Base-by-base conservation (phyloP, 1,140 invertebrate genomes). In the Gonioctena quinquepunctata region DNA sequence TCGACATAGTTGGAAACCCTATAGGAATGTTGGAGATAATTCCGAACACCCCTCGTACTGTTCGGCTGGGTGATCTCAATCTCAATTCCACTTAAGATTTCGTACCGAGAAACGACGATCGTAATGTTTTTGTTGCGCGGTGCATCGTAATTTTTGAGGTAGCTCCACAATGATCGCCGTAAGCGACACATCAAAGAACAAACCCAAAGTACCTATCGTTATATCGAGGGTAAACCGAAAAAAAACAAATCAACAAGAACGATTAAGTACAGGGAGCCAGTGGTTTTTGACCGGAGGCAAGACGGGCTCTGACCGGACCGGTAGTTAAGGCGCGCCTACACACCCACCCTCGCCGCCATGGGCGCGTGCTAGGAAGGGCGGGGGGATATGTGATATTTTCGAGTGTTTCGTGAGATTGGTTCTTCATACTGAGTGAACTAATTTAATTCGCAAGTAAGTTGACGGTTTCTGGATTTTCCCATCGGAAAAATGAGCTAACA, bases 281-380 rank as follows among this genome's bases (percentile, higher is more conserved):
- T 59, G 66, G 52, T 60, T 60, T 48, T 28, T 22, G 18, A 27
- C 66, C 66, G 6, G n/a, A 26, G 66, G 66, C 66, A 26, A 48
- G 66, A 21, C 66, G 26, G 42, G 56, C 52, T 57, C 66, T 59
- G 28, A 48, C 66, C 54, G 66, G 66, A 59, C 66, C 66, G 56
- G 66, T 67, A 67, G 66, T 67, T 59, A 67, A 28, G 66, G 50
- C 56, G 50, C 66, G 66, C 66, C 66, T 67, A 67, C 66, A 60
- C 66, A 67, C 66, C 66, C 66, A 67, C 66, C 66, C 66, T 67
- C 66, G 56, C 66, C 26, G 2, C 60, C 60, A 62, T 62, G 13
- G 27, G 60, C 60, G 60, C 11, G 13, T 0, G 25, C 16, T 18
- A n/a, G 25, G n/a, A 22, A 4, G 57, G 25, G 2, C 4, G 25